Percentiles rank a stretch among this genome's conserved stretches.
Evolutionary conservation across 2,113 vertebrate genomes (phyloP).

Genomic region (Physeter macrocephalus): DNA sequence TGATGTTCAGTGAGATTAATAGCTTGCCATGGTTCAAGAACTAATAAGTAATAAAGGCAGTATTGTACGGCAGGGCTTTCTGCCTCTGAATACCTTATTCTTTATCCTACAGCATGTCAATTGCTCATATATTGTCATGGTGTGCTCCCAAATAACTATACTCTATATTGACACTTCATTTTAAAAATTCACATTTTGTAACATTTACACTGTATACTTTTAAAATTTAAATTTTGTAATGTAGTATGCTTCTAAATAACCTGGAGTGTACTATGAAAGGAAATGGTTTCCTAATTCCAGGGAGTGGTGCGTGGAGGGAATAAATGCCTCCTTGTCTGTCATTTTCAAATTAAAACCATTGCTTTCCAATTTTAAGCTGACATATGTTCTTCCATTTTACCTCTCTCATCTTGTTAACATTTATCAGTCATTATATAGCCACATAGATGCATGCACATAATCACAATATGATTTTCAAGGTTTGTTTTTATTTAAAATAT

Average conservation of each 20-base stretch:
- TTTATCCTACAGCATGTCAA: neutral
- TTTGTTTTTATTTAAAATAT: neutral
- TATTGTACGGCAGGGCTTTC: neutral
- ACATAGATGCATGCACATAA: neutral
- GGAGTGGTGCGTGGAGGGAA: neutral
- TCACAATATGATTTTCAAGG: neutral
- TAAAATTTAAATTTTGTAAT: neutral
- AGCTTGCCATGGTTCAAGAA: neutral
- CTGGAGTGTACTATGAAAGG: too few relatives aligned
- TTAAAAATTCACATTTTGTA: neutral
- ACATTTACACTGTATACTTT: neutral
- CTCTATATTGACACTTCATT: neutral
- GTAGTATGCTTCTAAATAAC: neutral
- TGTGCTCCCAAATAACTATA: neutral
- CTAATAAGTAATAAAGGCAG: neutral
- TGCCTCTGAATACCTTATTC: neutral
- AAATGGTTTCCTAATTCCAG: neutral
- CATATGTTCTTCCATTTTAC: neutral
- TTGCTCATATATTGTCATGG: neutral
- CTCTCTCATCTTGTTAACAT: neutral
- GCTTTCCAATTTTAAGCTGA: neutral
- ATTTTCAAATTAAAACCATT: neutral
- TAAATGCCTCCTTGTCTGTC: neutral
- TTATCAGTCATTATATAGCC: neutral
- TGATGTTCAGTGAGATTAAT: neutral